phyloP scores from a whole-genome alignment of 2,888 invertebrate species.

The Euplagia quadripunctaria region DNA sequence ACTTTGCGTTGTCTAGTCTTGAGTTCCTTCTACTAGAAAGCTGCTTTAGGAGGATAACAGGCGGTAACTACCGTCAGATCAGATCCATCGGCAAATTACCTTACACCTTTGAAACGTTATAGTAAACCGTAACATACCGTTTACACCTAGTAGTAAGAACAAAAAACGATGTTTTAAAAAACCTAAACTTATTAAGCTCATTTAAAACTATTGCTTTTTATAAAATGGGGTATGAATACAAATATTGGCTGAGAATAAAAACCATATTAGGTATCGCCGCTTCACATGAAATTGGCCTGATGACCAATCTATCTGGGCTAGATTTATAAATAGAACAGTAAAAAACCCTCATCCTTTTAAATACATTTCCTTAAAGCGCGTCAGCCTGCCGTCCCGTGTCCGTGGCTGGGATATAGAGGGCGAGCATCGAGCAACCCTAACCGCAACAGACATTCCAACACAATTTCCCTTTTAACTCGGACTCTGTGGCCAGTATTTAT shows the following conservation, averaged over 20 bases:
- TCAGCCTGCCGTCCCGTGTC: neutral
- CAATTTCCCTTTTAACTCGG: conserved; percentile 83
- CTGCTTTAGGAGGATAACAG: neutral
- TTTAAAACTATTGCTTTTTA: neutral
- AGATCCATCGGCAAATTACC: neutral
- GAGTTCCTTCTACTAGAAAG: neutral
- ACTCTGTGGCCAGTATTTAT: conserved; percentile 70
- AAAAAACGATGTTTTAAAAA: neutral
- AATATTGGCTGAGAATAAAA: neutral
- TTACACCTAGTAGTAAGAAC: neutral
- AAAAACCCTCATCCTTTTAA: neutral
- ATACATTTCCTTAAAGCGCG: neutral
- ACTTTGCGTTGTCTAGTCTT: too few relatives aligned
- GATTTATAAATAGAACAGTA: neutral
- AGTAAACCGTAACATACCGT: too few relatives aligned
- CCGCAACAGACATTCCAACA: conserved; percentile 75
- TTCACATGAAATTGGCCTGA: neutral
- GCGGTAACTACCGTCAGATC: neutral
- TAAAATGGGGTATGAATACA: too few relatives aligned
- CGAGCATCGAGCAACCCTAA: conserved; percentile 58
- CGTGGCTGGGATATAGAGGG: conserved; percentile 34
- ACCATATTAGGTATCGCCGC: neutral
- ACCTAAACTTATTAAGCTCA: neutral
- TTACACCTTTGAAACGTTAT: neutral
- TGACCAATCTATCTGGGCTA: neutral